These are phyloP conservation scores for Euleptes europaea DNA, from an alignment of 2,113 vertebrate genomes.

Conservation along the genomic window DNA sequence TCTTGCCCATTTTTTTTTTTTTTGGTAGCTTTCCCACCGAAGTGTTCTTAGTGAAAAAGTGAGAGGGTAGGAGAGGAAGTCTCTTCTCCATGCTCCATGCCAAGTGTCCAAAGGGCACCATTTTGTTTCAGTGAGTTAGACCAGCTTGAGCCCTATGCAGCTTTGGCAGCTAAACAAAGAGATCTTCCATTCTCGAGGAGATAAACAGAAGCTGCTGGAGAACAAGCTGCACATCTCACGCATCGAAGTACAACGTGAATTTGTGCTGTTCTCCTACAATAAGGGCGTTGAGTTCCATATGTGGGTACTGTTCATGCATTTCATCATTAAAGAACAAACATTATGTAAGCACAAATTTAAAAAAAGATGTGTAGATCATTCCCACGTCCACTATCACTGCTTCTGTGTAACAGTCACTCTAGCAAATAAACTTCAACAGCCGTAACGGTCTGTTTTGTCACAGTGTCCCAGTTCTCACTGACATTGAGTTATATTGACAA, in stretches of 20 bases:
- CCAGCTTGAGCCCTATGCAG: neutral
- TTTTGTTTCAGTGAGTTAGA: neutral
- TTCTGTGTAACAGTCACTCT: neutral
- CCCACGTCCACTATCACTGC: neutral
- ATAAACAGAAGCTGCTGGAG: neutral
- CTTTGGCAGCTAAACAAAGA: neutral
- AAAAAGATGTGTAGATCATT: neutral
- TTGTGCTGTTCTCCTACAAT: neutral
- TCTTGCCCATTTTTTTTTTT: neutral
- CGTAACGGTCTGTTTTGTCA: neutral
- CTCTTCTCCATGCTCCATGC: neutral
- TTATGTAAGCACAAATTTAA: neutral
- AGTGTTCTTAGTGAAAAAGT: neutral
- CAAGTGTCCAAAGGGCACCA: neutral
- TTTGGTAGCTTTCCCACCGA: neutral
- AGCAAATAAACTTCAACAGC: neutral
- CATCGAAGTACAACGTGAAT: neutral
- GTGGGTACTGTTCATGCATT: neutral
- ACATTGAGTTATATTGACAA: conserved; percentile 11
- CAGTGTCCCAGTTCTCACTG: neutral
- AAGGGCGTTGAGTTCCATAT: neutral
- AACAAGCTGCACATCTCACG: neutral
- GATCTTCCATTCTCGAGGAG: neutral
- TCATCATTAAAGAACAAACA: neutral
- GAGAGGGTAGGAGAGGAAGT: neutral